phyloP scores from a whole-genome alignment of 1,140 invertebrate genomes.

The Drosophila ohnishii region DNA sequence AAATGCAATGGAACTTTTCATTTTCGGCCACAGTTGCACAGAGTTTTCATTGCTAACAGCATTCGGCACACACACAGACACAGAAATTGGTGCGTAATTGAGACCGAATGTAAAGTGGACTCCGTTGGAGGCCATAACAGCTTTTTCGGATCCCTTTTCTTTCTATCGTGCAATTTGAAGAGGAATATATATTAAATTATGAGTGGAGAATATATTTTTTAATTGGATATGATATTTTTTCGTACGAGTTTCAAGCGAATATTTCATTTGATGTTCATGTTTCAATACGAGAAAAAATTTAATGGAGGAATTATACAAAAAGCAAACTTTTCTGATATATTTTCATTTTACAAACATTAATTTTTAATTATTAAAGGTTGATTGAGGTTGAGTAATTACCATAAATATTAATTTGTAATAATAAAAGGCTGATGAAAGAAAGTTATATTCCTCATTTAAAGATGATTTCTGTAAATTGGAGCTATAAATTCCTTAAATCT shows the following conservation, averaged over 20 bases:
- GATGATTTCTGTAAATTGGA: background rate
- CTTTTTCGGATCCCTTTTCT: background rate
- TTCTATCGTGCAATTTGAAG: constrained; percentile 3
- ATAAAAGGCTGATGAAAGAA: background rate
- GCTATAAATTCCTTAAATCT: background rate
- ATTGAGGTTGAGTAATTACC: background rate
- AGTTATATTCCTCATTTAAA: background rate
- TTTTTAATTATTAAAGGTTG: background rate
- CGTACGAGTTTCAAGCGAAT: background rate
- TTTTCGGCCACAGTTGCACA: constrained; percentile 69
- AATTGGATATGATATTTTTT: constrained; percentile 33
- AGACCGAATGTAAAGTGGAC: constrained; percentile 66
- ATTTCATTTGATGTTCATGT: constrained; percentile 10
- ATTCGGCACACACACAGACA: constrained; percentile 57
- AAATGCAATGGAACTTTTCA: constrained; percentile 77
- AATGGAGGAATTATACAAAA: constrained; percentile 7
- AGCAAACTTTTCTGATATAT: background rate
- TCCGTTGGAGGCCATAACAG: background rate
- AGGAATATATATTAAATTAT: constrained; percentile 44
- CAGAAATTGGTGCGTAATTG: constrained; percentile 77
- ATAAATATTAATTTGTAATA: too few relatives aligned
- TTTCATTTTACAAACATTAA: background rate
- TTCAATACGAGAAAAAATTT: background rate
- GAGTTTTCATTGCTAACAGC: constrained; percentile 76
- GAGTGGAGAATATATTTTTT: constrained; percentile 35